Conservation (phyloP, 2,888 invertebrate species). For the Agrotis clavis region DNA sequence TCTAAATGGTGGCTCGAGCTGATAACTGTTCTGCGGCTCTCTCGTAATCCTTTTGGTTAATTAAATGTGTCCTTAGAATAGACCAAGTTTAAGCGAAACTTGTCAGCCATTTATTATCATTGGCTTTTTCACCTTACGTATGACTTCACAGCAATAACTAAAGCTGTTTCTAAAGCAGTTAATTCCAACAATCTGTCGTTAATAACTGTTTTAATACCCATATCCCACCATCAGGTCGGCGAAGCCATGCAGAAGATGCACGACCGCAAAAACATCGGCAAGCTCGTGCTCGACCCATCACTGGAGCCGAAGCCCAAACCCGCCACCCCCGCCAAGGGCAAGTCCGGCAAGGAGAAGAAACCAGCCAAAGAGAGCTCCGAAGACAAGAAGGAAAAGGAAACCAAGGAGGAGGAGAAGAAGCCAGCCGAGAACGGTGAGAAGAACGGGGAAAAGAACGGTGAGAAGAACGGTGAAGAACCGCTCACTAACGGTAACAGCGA, state of each 20-base stretch:
- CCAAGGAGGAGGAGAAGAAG: conserved; percentile 90
- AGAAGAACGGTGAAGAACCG: conserved; percentile 88
- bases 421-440: conserved; percentile 87
- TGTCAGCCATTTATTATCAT: too few species aligned
- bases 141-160: neutral
- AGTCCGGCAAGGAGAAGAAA: conserved; percentile 94
- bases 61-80: too few species aligned
- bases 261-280: conserved; percentile 97
- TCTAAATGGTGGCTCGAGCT: too few species aligned
- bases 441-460: conserved; percentile 82
- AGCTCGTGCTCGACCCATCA: conserved; percentile 95
- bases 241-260: conserved; percentile 98
- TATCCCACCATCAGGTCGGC: conserved; percentile 91
- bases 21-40: too few species aligned
- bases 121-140: too few species aligned
- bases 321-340: conserved; percentile 94
- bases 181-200: neutral
- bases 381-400: conserved; percentile 92
- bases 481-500: conserved; percentile 90
- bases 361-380: conserved; percentile 92
- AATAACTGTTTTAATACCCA: neutral
- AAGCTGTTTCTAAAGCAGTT: neutral
- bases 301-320: conserved; percentile 95
- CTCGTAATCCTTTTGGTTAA: too few species aligned
- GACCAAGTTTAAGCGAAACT: too few species aligned